A percentile compares a stretch with the other conserved stretches of the same genome.
Conservation (phyloP, 1,140 invertebrate genomes). For the Scaptomyza graminum region DNA sequence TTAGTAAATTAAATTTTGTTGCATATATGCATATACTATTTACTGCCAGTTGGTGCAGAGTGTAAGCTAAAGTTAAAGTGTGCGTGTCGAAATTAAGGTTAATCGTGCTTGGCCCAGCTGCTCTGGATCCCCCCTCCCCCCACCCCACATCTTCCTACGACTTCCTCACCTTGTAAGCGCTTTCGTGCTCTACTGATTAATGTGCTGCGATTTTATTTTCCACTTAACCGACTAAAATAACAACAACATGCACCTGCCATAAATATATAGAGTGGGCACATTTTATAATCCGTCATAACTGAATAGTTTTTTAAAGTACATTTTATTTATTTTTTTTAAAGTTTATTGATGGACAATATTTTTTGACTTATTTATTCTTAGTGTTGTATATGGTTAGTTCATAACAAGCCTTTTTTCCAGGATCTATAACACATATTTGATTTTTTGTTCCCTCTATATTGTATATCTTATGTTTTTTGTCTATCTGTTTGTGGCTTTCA, state of each 20-base stretch:
- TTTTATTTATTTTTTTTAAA: not conserved
- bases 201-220: slow-evolving; percentile 50
- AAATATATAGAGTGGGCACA: not conserved
- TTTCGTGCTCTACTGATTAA: slow-evolving; percentile 39
- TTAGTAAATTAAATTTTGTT: slow-evolving; percentile 54
- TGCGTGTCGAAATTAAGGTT: slow-evolving; percentile 52
- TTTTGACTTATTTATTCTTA: not conserved
- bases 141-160: not conserved
- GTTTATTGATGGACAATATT: not conserved
- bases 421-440: no score
- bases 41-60: slow-evolving; percentile 10
- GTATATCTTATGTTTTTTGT: no score
- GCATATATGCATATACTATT: slow-evolving; percentile 19
- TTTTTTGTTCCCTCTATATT: no score
- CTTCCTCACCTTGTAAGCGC: not conserved
- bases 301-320: not conserved
- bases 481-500: no score
- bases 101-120: slow-evolving; percentile 19
- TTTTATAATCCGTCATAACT: slow-evolving; percentile 2
- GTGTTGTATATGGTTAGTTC: no score
- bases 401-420: no score
- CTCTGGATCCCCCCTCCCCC: not conserved
- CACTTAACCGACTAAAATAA: slow-evolving; percentile 34
- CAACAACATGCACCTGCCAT: slow-evolving; percentile 10
- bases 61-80: slow-evolving; percentile 5